A percentile compares a stretch with the other conserved stretches of the same genome.
phyloP scores from a whole-genome alignment of 1,140 invertebrate species.

The Neotoxoptera formosana region DNA sequence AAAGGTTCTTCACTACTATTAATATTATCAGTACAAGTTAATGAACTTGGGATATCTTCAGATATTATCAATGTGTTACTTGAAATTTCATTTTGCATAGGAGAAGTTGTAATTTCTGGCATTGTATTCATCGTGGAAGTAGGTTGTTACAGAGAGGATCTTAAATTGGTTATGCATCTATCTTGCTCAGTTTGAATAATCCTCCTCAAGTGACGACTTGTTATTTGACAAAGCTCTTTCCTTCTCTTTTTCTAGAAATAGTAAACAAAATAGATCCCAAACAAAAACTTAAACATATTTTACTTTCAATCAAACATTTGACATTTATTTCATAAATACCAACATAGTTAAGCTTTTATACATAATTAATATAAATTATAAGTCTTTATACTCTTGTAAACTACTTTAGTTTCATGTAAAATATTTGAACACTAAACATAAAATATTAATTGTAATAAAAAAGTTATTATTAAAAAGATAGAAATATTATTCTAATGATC shows the following conservation, averaged over 20 bases:
- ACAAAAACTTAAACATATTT: too few relatives aligned
- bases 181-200: constrained; percentile 1
- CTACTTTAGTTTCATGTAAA: too few relatives aligned
- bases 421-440: too few relatives aligned
- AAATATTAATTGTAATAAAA: too few relatives aligned
- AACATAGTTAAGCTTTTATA: too few relatives aligned
- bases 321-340: too few relatives aligned
- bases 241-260: constrained; percentile 34
- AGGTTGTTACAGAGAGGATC: background rate
- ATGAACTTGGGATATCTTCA: too few relatives aligned
- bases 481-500: constrained; percentile 31
- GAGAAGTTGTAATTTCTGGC: background rate
- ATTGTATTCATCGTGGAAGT: background rate
- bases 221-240: constrained; percentile 18
- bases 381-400: too few relatives aligned
- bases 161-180: background rate
- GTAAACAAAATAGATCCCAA: background rate
- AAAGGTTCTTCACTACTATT: background rate
- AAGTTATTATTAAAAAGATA: background rate
- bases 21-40: background rate
- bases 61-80: too few relatives aligned
- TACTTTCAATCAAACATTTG: too few relatives aligned
- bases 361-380: too few relatives aligned
- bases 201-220: constrained; percentile 15
- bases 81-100: background rate